These are phyloP conservation scores for Trichonephila clavipes DNA, from an alignment of 1,140 invertebrate genomes.

Conservation along the genomic window DNA sequence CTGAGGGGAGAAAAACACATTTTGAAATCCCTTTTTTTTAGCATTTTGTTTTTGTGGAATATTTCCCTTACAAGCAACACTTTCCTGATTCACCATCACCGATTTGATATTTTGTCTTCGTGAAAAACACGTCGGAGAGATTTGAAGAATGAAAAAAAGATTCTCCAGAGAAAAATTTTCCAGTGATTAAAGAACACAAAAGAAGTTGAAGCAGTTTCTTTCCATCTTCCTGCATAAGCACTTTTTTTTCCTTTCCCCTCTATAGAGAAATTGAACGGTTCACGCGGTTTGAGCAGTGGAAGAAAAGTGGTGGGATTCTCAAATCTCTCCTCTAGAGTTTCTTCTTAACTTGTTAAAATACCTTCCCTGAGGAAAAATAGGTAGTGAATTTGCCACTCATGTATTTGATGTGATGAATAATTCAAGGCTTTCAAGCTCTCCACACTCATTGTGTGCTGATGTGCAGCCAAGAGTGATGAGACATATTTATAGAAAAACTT, in stretches of 20 bases:
- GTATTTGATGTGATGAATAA: conserved; percentile 40
- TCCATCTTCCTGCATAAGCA: conserved; percentile 2
- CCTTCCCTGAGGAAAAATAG: conserved; percentile 2
- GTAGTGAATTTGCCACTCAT: conserved; percentile 21
- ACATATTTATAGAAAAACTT: conserved; percentile 21
- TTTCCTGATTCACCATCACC: neutral
- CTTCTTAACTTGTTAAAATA: conserved; percentile 44
- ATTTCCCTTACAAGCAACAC: conserved; percentile 24
- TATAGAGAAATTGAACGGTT: neutral
- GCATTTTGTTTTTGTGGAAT: neutral
- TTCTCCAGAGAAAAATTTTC: neutral
- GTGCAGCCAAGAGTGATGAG: neutral
- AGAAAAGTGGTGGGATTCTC: conserved; percentile 44
- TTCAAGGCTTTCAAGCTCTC: conserved; percentile 16
- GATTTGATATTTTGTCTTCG: conserved; percentile 26
- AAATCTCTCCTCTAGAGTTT: neutral
- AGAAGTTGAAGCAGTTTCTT: conserved; percentile 37
- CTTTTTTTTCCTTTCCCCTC: neutral
- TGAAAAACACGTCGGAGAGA: neutral
- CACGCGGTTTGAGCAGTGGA: neutral
- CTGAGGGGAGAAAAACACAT: neutral
- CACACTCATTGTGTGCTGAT: neutral
- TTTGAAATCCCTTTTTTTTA: neutral
- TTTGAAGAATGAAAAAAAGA: neutral
- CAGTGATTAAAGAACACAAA: conserved; percentile 47